These are phyloP conservation scores for Propithecus perrieri DNA, from an alignment of 2,797 vertebrate species.

Conservation along the genomic window DNA sequence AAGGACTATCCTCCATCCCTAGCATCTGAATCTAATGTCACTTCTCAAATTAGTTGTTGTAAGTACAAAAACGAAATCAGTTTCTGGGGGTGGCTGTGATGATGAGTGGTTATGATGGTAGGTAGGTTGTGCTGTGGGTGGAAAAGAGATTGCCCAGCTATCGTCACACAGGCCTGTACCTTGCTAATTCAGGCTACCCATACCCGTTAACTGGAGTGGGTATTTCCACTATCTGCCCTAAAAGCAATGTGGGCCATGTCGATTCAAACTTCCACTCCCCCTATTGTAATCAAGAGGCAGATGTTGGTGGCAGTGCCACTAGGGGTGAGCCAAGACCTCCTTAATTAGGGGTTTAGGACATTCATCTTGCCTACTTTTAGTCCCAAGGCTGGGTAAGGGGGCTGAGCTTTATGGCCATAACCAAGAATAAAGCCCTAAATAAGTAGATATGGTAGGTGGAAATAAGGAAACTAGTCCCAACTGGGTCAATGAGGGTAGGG, in stretches of 20 bases:
- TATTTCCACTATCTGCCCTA: background rate
- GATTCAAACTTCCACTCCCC: conserved; percentile 1
- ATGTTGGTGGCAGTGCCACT: background rate
- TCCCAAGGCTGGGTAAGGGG: background rate
- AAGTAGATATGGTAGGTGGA: background rate
- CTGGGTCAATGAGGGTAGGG: background rate
- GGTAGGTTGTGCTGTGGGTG: background rate
- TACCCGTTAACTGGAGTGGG: background rate
- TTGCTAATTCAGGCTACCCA: background rate
- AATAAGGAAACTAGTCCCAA: conserved; percentile 6
- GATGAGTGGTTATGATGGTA: background rate
- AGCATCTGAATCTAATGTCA: background rate
- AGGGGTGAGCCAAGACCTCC: background rate
- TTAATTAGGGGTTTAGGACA: background rate
- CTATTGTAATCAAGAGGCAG: background rate
- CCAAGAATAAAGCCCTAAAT: conserved; percentile 1
- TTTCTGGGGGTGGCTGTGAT: background rate
- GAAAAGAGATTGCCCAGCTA: background rate
- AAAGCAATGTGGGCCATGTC: background rate
- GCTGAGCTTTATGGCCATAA: background rate
- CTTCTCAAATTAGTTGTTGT: background rate
- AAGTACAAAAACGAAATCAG: background rate
- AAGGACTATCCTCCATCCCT: background rate
- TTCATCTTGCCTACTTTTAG: background rate
- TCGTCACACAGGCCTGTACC: background rate